Base-by-base conservation (phyloP, 2,888 invertebrate genomes). In the Sisyra terminalis region DNA sequence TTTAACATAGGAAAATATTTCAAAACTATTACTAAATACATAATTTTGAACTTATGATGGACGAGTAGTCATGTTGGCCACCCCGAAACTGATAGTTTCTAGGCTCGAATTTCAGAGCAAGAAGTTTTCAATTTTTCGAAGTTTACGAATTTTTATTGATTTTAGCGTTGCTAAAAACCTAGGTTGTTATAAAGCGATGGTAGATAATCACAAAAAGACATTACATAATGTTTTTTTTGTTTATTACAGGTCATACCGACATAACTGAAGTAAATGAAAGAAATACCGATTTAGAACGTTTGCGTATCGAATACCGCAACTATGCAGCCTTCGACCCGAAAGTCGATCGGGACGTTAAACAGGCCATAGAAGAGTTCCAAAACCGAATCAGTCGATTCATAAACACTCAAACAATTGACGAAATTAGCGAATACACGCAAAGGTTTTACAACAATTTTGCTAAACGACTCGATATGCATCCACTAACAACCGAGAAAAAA, bases 401-500 rank as follows among this genome's bases (percentile, higher is more conserved):
- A 32, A 70, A 71, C 46, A 59, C 66, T 1, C 70, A 75, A 58
- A 65, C 70, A 8, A 76, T 88, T 2, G 92, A 92, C 45, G 89
- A 94, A 49, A 63, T 93, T 29, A 88, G 93, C 0, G 92, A 93
- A 55, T 66, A 82, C 37, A 83, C 90, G 24, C 94, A 96, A 63
- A 83, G 86, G 54, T 88, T 87, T 56, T 98, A 96, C 61, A 82
- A 81, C 62, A 60, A 65, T n/a, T 78, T 88, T 59, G 72, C 73
- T 49, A 79, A 81, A 47, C 70, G 81, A 51, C 72, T 88, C 65
- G 78, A 82, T 50, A 67, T 69, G n/a, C 68, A 72, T 48, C 54
- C 66, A 0, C 67, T 71, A 53, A 69, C 74, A 34, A 58, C 70
- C 1, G 90, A 92, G 50, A 73, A 78, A 34, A 77, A 79, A 51